These are phyloP conservation scores for Agrilus cyanescens DNA, from an alignment of 2,888 invertebrate genomes.

Conservation along the genomic window DNA sequence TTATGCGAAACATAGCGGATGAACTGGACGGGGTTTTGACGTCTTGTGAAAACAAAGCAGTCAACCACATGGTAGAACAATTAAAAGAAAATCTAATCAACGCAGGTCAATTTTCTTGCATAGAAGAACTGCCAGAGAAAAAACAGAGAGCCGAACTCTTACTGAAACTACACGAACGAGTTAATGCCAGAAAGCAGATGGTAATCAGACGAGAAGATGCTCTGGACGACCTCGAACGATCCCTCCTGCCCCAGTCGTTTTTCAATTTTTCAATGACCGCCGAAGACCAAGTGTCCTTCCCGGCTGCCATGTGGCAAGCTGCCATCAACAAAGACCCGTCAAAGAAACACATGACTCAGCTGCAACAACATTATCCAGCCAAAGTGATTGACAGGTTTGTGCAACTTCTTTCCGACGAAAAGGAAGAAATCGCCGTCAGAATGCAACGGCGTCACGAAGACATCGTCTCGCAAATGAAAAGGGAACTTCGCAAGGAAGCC, in stretches of 20 bases:
- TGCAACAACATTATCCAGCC: slow-evolving; percentile 27
- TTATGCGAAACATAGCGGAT: slow-evolving; percentile 34
- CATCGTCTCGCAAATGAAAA: slow-evolving; percentile 32
- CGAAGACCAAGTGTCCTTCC: slow-evolving; percentile 27
- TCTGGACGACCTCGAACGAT: slow-evolving; percentile 29
- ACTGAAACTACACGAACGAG: slow-evolving; percentile 26
- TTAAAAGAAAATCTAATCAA: slow-evolving; percentile 26
- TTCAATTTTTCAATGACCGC: slow-evolving; percentile 25
- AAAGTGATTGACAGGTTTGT: slow-evolving; percentile 29
- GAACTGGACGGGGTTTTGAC: slow-evolving; percentile 31
- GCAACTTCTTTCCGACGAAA: slow-evolving; percentile 26
- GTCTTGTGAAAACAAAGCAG: slow-evolving; percentile 25
- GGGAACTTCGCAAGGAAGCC: slow-evolving; percentile 30
- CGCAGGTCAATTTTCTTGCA: slow-evolving; percentile 24
- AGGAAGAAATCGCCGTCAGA: slow-evolving; percentile 30
- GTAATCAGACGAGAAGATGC: slow-evolving; percentile 28
- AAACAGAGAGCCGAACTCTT: slow-evolving; percentile 26
- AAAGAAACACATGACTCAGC: slow-evolving; percentile 23
- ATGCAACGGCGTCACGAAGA: slow-evolving; percentile 32
- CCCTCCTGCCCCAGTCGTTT: slow-evolving; percentile 25
- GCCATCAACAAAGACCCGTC: slow-evolving; percentile 30
- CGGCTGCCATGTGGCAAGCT: slow-evolving; percentile 33
- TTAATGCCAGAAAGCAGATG: slow-evolving; percentile 22
- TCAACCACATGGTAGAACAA: slow-evolving; percentile 29
- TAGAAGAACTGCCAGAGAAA: slow-evolving; percentile 22